These are phyloP conservation scores for Chaetoderma sp. DNA, from an alignment of 2,888 invertebrate species.

Conservation along the genomic window DNA sequence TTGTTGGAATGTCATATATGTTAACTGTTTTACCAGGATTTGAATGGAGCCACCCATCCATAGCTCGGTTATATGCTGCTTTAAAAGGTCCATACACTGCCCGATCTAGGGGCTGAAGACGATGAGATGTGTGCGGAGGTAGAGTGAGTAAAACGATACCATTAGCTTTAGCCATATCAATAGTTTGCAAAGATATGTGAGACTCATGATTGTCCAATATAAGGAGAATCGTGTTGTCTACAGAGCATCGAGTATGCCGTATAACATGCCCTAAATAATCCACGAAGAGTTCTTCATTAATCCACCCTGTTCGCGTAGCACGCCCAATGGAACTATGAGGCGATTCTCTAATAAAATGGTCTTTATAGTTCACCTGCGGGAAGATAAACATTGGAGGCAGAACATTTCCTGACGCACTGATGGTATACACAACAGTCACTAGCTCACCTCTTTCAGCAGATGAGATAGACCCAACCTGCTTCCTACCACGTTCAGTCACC, in stretches of 20 bases:
- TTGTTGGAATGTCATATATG: slow-evolving; percentile 24
- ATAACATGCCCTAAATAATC: slow-evolving; percentile 21
- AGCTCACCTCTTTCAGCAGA: slow-evolving; percentile 32
- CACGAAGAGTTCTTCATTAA: slow-evolving; percentile 16
- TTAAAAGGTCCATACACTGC: slow-evolving; percentile 57
- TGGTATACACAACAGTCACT: slow-evolving; percentile 26
- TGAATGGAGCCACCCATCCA: slow-evolving; percentile 57
- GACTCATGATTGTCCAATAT: slow-evolving; percentile 26
- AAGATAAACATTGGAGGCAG: slow-evolving; percentile 28
- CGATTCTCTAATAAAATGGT: slow-evolving; percentile 20
- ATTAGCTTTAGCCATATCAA: slow-evolving; percentile 26
- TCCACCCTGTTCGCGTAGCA: slow-evolving; percentile 13
- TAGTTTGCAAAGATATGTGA: slow-evolving; percentile 10
- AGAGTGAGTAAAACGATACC: slow-evolving; percentile 35
- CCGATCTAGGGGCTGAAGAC: slow-evolving; percentile 32
- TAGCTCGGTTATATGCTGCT: slow-evolving; percentile 48
- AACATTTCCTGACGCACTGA: slow-evolving; percentile 27
- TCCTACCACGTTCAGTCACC: slow-evolving; percentile 20
- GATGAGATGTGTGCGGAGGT: slow-evolving; percentile 34
- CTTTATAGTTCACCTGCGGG: slow-evolving; percentile 16
- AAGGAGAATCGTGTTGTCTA: slow-evolving; percentile 21
- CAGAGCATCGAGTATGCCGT: neutral
- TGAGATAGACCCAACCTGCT: slow-evolving; percentile 29
- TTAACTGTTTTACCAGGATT: slow-evolving; percentile 60
- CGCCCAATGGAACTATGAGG: slow-evolving; percentile 15